Evolutionary conservation across 1,140 invertebrate species (phyloP).

Genomic region (Ceratina australensis): DNA sequence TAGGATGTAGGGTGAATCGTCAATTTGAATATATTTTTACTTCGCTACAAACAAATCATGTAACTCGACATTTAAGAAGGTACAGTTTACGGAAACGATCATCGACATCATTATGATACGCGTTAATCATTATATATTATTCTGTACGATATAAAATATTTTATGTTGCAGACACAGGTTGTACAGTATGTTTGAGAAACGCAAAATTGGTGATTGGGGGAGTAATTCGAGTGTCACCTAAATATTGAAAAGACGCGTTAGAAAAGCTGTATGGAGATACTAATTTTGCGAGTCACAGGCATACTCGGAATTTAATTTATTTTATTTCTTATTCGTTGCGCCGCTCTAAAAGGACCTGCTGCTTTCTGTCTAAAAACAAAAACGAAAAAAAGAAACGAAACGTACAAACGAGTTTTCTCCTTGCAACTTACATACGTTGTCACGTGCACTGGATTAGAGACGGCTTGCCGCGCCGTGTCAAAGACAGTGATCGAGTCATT

Average conservation of each 20-base stretch:
- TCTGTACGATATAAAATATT: conserved; percentile 72
- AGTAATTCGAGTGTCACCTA: neutral
- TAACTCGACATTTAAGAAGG: conserved; percentile 48
- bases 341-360: conserved; percentile 48
- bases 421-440: conserved; percentile 37
- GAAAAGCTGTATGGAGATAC: neutral
- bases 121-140: conserved; percentile 56
- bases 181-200: conserved; percentile 59
- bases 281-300: conserved; percentile 43
- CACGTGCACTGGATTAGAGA: conserved; percentile 38
- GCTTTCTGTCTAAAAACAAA: conserved; percentile 40
- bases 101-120: conserved; percentile 33
- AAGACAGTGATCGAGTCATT: conserved; percentile 70
- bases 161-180: conserved; percentile 69
- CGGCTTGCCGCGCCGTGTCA: conserved; percentile 33
- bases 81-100: conserved; percentile 39
- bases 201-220: conserved; percentile 24
- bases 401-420: conserved; percentile 35
- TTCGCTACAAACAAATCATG: conserved; percentile 35
- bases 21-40: conserved; percentile 19
- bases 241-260: neutral
- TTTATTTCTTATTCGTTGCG: conserved; percentile 49
- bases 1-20: conserved; percentile 4
- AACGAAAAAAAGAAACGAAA: neutral
- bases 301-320: conserved; percentile 45